Evolutionary conservation across 2,888 invertebrate species (phyloP).

Genomic region (Cyclophora albipunctata): DNA sequence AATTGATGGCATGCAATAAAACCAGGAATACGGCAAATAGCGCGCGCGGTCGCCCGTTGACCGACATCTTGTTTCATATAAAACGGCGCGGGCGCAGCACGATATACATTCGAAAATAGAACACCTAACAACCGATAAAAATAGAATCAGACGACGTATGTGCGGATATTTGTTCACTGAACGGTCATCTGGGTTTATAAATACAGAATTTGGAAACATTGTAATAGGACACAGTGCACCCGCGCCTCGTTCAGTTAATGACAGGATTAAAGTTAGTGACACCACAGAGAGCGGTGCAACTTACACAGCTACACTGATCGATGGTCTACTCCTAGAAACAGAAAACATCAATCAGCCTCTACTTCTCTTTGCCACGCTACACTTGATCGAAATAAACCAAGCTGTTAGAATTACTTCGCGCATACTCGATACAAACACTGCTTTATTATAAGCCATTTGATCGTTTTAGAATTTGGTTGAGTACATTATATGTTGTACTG

Average conservation of each 20-base stretch:
- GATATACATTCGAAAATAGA: slow-evolving; percentile 56
- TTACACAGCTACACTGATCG: slow-evolving; percentile 63
- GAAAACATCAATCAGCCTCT: slow-evolving; percentile 74
- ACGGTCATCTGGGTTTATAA: slow-evolving; percentile 43
- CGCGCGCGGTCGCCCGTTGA: slow-evolving; percentile 47
- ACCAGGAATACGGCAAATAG: slow-evolving; percentile 41
- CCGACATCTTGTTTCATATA: slow-evolving; percentile 57
- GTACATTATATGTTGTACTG: slow-evolving; percentile 18
- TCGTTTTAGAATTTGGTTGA: slow-evolving; percentile 37
- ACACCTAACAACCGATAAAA: slow-evolving; percentile 53
- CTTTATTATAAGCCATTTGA: slow-evolving; percentile 39
- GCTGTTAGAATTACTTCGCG: slow-evolving; percentile 59
- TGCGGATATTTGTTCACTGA: slow-evolving; percentile 37
- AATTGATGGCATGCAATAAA: slow-evolving; percentile 45
- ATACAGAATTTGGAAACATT: slow-evolving; percentile 34
- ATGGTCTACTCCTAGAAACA: slow-evolving; percentile 77
- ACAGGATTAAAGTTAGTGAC: slow-evolving; percentile 64
- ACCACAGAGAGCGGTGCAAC: slow-evolving; percentile 75
- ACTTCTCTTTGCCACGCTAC: slow-evolving; percentile 47
- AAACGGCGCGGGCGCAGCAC: slow-evolving; percentile 65
- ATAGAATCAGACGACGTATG: slow-evolving; percentile 45
- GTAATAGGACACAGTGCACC: slow-evolving; percentile 42
- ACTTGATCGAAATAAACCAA: slow-evolving; percentile 44
- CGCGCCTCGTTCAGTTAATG: slow-evolving; percentile 58
- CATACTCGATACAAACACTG: slow-evolving; percentile 56